Evolutionary conservation across 2,797 vertebrate genomes (phyloP).

Genomic region (Sebastes paucispinis): DNA sequence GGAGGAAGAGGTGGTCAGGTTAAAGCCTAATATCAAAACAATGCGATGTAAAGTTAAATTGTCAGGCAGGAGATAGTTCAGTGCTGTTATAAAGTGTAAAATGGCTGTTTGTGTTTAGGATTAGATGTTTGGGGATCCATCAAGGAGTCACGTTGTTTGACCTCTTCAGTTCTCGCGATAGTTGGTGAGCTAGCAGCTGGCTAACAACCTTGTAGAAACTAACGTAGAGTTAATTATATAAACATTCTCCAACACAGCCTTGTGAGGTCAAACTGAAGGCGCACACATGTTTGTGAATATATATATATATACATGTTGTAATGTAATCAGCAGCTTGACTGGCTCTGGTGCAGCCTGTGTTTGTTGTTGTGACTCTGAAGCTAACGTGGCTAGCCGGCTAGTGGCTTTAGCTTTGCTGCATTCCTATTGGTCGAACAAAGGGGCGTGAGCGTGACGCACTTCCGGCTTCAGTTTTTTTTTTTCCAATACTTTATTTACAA

Average conservation of each 20-base stretch:
- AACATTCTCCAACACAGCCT: accelerated
- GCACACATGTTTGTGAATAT: background rate
- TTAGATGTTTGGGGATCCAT: background rate
- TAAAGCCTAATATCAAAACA: background rate
- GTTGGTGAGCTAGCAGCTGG: background rate
- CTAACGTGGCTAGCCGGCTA: background rate
- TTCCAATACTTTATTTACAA: too few species aligned
- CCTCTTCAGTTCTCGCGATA: conserved; percentile 17
- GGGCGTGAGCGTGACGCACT: conserved; percentile 46
- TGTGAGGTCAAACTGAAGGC: accelerated
- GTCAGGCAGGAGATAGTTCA: accelerated
- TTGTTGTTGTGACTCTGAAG: background rate
- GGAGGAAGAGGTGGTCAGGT: background rate
- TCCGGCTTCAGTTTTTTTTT: background rate
- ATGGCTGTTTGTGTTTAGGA: background rate
- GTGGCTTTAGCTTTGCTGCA: background rate
- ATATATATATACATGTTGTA: background rate
- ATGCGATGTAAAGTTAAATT: accelerated
- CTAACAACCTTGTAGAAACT: background rate
- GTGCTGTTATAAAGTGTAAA: background rate
- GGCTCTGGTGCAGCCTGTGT: accelerated
- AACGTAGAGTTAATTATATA: accelerated
- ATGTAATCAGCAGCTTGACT: background rate
- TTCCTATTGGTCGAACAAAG: conserved; percentile 62
- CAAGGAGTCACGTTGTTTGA: background rate